Conservation (phyloP, 2,113 vertebrate species). For the Diglossa brunneiventris region DNA sequence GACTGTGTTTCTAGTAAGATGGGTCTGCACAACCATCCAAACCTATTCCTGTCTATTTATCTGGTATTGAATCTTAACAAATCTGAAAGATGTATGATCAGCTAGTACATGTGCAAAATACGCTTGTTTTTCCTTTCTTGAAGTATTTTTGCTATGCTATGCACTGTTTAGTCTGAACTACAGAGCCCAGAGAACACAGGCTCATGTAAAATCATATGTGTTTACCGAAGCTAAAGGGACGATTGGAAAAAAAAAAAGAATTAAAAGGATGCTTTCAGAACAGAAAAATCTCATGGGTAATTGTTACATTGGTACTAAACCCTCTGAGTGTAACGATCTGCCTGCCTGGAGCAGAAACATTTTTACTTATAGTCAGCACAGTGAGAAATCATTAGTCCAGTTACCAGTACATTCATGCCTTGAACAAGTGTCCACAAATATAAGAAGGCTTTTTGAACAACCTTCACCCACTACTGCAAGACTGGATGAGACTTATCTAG, state of each 20-base stretch:
- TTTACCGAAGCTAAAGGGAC: neutral
- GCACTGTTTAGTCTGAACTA: neutral
- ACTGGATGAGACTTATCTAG: neutral
- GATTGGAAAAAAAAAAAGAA: neutral
- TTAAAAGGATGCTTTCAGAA: neutral
- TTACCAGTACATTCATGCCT: neutral
- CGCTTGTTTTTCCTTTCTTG: neutral
- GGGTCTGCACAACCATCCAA: neutral
- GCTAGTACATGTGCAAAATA: neutral
- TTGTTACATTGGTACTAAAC: neutral
- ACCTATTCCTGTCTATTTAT: neutral
- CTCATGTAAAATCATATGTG: neutral
- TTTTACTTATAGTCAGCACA: constrained; percentile 1
- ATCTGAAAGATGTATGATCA: neutral
- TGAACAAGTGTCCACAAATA: neutral
- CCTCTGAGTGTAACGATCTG: neutral
- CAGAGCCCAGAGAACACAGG: neutral
- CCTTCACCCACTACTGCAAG: neutral
- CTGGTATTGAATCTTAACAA: neutral
- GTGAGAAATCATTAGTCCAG: constrained; percentile 7
- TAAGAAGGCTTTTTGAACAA: neutral
- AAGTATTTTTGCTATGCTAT: neutral
- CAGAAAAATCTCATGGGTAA: neutral
- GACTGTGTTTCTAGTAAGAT: neutral
- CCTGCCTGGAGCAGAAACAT: neutral